Evolutionary conservation across 2,113 vertebrate species (phyloP), one percentile per base, ranked within the genome.

Genomic region (Centropus bengalensis): DNA sequence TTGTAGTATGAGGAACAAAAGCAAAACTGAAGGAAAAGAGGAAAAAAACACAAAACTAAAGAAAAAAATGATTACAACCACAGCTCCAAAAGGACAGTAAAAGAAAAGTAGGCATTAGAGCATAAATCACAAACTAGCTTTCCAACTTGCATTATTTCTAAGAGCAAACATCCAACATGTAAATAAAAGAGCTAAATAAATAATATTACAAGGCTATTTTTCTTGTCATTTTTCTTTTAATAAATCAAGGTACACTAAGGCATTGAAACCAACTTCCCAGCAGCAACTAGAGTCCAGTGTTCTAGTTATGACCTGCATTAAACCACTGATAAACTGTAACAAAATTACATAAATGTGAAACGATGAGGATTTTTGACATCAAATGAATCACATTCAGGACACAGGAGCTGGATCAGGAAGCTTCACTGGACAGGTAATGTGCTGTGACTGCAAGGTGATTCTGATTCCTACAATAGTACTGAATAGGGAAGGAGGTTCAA

Each of bases 1-100:
- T 96, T 96, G 77, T 56, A 52, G 49, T 59, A 55, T 21, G 45
- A 85, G 70, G 88, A 96, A 59, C 54, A 84, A 93, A 93, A 92
- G 83, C 85, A 96, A 93, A 93, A 93, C 45, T 54, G 85, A 96
- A 94, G 42, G 38, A 91, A 86, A 83, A 52, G 24, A 15, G 6
- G 9, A 5, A 1, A 19, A 2, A 2, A 10, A 22, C 81, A 59
- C 83, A 63, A 84, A 74, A 40, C 27, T 36, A 24, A 91, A 85
- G 33, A 81, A 77, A 54, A 90, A 94, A 91, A 78, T 44, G 5
- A 9, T 54, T 91, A n/a, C 52, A 90, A 81, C 18, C 24, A 68
- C 59, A 70, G 69, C 63, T 88, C 66, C 64, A 60, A 68, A 78
- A 87, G 32, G 58, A 74, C 40, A 42, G 58, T 51, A 83, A 33